Conservation (phyloP, 2,888 invertebrate species). For the Eristalinus aeneus region DNA sequence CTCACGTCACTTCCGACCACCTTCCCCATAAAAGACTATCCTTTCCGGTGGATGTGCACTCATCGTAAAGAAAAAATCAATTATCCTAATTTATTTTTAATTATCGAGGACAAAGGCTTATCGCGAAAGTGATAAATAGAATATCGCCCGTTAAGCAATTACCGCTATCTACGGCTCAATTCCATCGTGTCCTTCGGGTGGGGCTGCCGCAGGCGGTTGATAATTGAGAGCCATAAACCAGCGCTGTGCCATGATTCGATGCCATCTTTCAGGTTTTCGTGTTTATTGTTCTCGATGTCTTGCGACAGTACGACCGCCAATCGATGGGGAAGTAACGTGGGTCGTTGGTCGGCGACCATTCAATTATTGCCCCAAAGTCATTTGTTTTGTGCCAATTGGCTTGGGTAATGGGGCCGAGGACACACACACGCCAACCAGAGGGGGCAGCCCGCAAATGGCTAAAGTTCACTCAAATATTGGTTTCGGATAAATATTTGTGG, state of each 20-base stretch:
- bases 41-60: slow-evolving; percentile 10
- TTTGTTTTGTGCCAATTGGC: slow-evolving; percentile 24
- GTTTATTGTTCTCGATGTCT: slow-evolving; percentile 42
- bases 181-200: slow-evolving; percentile 20
- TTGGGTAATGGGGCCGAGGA: too few species aligned
- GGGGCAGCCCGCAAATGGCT: slow-evolving; percentile 7
- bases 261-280: slow-evolving; percentile 45
- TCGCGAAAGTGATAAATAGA: slow-evolving; percentile 40
- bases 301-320: background rate
- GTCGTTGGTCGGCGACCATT: background rate
- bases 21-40: background rate
- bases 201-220: slow-evolving; percentile 27
- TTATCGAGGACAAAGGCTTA: slow-evolving; percentile 46
- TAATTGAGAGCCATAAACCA: slow-evolving; percentile 38
- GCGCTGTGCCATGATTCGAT: slow-evolving; percentile 42
- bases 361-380: slow-evolving; percentile 7
- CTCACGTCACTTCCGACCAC: background rate
- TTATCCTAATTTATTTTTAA: slow-evolving; percentile 42
- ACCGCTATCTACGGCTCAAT: slow-evolving; percentile 35
- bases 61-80: slow-evolving; percentile 13
- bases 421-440: background rate
- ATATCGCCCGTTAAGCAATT: slow-evolving; percentile 27
- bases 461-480: slow-evolving; percentile 21
- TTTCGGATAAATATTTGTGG: slow-evolving; percentile 38
- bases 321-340: slow-evolving; percentile 10